Evolutionary conservation across 2,797 vertebrate species (phyloP), one percentile per base, ranked within the genome.

Genomic region (Amphiprion clarkii): DNA sequence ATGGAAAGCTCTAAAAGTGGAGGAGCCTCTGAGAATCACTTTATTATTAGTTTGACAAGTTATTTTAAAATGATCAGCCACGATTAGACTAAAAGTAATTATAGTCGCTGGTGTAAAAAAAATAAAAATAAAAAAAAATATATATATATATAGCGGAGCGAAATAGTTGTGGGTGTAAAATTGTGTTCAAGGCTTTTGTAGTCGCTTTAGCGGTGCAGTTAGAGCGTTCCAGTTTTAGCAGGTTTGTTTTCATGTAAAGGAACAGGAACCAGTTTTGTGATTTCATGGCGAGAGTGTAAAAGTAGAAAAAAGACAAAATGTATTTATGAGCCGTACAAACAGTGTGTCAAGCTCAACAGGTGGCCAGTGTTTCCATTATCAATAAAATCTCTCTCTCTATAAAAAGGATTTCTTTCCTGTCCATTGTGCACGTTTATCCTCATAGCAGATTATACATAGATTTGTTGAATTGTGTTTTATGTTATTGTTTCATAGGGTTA

Each of bases 121-220:
- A 5, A 53, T 9, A 49, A 6, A 49, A 19, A 51, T 17, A n/a
- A 51, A 23, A 23, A 23, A 23, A 23, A 23, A 23, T 23, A 23
- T 23, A 23, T 23, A 23, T 23, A 23, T 23, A 23, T 23, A 23
- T 23, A 23, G 23, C 33, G 0, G 14, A 39, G 56, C 68, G 42
- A 71, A 79, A 78, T 33, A 78, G 57, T 48, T 58, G 86, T 88
- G 72, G 87, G 89, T 52, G 84, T 84, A 51, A 59, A 76, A 61
- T 52, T 75, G 57, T 82, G 48, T 58, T 53, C 48, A 51, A 61
- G 60, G 17, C 31, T 10, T 57, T 82, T 71, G 52, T 71, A 56
- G 44, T 46, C 3, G 16, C 13, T 36, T 54, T 31, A 21, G 27
- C 27, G 36, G 42, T 36, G 19, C 10, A 52, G 3, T 42, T 85